These are phyloP conservation scores for Thamnophis sirtalis DNA, from an alignment of 2,113 vertebrate genomes.

Conservation along the genomic window DNA sequence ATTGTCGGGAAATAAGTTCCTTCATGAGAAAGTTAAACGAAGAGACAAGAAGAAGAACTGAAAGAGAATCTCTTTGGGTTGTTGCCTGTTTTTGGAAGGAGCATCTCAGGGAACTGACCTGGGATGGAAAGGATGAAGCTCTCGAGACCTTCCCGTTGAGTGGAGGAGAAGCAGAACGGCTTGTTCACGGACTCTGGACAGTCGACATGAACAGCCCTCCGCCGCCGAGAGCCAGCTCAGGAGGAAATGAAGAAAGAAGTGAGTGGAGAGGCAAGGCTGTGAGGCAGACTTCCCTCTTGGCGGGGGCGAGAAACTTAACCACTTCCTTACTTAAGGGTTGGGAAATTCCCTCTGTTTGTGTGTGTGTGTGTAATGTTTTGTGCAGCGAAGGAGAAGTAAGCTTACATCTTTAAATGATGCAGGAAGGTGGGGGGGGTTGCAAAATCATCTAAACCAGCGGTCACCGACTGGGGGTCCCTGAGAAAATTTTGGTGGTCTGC, in stretches of 20 bases:
- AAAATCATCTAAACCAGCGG: not conserved
- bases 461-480: no score
- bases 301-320: conserved; percentile 56
- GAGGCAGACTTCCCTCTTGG: conserved; percentile 68
- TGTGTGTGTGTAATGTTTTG: not conserved
- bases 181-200: conserved; percentile 84
- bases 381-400: not conserved
- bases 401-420: not conserved
- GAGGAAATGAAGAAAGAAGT: conserved; percentile 20
- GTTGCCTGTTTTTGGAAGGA: not conserved
- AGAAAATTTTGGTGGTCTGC: no score
- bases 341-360: not conserved
- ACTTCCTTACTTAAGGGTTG: conserved; percentile 78
- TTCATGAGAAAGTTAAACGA: not conserved
- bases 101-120: not conserved
- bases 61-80: not conserved
- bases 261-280: conserved; percentile 20
- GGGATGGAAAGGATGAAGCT: not conserved
- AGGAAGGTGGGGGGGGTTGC: not conserved
- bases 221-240: conserved; percentile 33
- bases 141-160: not conserved
- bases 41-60: not conserved
- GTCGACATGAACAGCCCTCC: conserved; percentile 79
- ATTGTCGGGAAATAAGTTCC: no score
- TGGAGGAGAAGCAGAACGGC: not conserved